Conservation (phyloP, 2,797 vertebrate genomes). For the Sebastes hubbsi region DNA sequence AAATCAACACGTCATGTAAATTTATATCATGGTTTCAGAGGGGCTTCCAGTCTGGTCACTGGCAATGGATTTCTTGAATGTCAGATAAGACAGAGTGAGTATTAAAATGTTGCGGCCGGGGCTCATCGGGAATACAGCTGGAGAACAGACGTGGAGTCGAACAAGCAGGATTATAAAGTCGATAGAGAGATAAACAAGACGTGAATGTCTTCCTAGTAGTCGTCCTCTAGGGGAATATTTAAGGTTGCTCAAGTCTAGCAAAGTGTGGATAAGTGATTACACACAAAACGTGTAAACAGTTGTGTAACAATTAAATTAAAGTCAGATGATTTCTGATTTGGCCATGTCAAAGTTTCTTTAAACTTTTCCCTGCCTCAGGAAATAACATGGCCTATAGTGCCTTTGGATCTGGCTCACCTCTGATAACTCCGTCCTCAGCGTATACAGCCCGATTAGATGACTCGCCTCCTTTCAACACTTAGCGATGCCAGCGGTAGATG, state of each 20-base stretch:
- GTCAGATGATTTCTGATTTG: background rate
- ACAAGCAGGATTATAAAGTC: background rate
- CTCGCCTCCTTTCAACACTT: constrained; percentile 45
- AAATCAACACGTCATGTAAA: constrained; percentile 36
- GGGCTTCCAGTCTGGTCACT: constrained; percentile 38
- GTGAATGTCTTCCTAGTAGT: background rate
- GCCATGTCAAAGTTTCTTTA: constrained; percentile 3
- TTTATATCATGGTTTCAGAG: constrained; percentile 37
- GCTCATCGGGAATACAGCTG: constrained; percentile 45
- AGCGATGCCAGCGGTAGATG: constrained; percentile 16
- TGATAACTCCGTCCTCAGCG: constrained; percentile 20
- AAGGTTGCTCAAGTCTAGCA: background rate
- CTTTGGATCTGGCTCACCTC: constrained; percentile 30
- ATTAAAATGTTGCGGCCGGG: constrained; percentile 39
- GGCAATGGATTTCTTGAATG: constrained; percentile 29
- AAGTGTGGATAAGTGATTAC: background rate
- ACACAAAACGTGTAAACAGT: background rate
- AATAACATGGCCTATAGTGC: background rate
- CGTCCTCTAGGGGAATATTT: background rate
- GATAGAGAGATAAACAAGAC: background rate
- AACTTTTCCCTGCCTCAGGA: constrained; percentile 5
- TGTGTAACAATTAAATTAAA: background rate
- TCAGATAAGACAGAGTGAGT: constrained; percentile 38
- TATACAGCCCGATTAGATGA: constrained; percentile 11
- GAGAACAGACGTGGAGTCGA: constrained; percentile 35